A percentile compares a stretch with the other conserved stretches of the same genome.
These are phyloP conservation scores for Heliconius aoede DNA, from an alignment of 2,888 invertebrate genomes.

Conservation along the genomic window DNA sequence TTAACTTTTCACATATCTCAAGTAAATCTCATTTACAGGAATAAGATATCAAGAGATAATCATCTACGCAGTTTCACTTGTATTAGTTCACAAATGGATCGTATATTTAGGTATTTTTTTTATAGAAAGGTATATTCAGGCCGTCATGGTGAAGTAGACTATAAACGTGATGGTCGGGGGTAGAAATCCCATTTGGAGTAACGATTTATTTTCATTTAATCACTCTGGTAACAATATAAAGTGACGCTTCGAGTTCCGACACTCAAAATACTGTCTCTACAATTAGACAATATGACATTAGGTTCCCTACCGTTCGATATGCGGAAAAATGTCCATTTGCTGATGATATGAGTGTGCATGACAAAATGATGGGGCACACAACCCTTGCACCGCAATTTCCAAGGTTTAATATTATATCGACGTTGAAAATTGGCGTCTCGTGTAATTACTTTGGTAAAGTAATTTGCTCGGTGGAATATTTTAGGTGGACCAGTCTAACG, in stretches of 20 bases:
- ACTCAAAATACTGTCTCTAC: too few relatives aligned
- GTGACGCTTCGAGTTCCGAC: too few relatives aligned
- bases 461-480: constrained; percentile 31
- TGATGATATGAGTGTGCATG: neutral
- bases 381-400: constrained; percentile 32
- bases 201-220: too few relatives aligned
- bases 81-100: neutral
- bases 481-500: neutral
- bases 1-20: constrained; percentile 27
- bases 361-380: neutral
- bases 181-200: too few relatives aligned
- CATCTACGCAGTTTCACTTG: constrained; percentile 3
- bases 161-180: too few relatives aligned
- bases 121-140: neutral
- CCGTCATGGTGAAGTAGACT: too few relatives aligned
- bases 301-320: too few relatives aligned
- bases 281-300: too few relatives aligned
- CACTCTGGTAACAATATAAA: too few relatives aligned
- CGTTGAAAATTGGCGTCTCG: constrained; percentile 38
- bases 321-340: neutral
- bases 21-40: constrained; percentile 11
- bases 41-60: constrained; percentile 23
- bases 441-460: constrained; percentile 37
- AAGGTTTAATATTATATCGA: constrained; percentile 42
- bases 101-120: neutral